Evolutionary conservation across 2,888 invertebrate genomes (phyloP).

Genomic region (Noctua janthina): DNA sequence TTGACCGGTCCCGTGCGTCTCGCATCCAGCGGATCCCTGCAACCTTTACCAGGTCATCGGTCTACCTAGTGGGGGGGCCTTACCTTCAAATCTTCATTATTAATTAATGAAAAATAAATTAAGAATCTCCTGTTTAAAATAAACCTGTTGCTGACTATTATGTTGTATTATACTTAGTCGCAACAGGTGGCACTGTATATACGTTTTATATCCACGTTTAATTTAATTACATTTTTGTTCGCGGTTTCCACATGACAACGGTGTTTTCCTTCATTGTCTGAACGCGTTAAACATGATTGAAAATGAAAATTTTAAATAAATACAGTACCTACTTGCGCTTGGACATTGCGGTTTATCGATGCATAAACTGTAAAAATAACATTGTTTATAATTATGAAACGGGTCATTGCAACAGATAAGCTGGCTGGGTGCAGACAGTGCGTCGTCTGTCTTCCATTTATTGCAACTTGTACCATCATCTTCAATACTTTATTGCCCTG

Average conservation of each 20-base stretch:
- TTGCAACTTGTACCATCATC: constrained; percentile 49
- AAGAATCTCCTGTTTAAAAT: not conserved
- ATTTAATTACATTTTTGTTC: constrained; percentile 32
- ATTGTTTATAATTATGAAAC: constrained; percentile 62
- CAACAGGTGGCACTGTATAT: constrained; percentile 32
- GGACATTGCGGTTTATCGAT: constrained; percentile 41
- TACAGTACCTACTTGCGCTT: constrained; percentile 9
- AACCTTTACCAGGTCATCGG: no score
- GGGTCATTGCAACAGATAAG: constrained; percentile 73
- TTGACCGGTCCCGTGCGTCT: no score
- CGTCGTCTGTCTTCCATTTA: constrained; percentile 72
- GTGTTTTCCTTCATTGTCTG: constrained; percentile 20
- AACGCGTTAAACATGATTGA: constrained; percentile 26
- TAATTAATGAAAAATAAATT: not conserved
- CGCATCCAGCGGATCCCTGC: no score
- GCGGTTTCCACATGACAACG: constrained; percentile 20
- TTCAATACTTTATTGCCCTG: constrained; percentile 45
- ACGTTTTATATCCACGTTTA: constrained; percentile 13
- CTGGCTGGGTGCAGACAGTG: constrained; percentile 74
- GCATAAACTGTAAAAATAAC: constrained; percentile 29
- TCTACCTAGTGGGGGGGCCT: no score
- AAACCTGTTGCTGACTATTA: constrained; percentile 1
- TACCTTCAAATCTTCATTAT: not conserved
- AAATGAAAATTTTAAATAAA: constrained; percentile 30
- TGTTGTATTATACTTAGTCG: not conserved